These are phyloP conservation scores for Tetragonula clypearis DNA, from an alignment of 1,140 invertebrate species.

Conservation along the genomic window DNA sequence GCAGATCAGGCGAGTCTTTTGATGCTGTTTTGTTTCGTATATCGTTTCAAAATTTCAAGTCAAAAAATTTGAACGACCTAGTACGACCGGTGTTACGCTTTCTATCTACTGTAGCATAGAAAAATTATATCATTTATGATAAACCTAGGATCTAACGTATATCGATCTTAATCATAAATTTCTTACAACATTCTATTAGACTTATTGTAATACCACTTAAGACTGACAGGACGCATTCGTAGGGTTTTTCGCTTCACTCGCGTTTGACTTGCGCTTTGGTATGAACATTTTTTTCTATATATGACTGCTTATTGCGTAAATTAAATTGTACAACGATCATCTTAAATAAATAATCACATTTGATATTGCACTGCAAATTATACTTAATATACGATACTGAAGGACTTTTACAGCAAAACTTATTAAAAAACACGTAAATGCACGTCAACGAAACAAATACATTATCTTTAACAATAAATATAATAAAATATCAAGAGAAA, in stretches of 20 bases:
- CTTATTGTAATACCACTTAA: slow-evolving; percentile 26
- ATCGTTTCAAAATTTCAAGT: background rate
- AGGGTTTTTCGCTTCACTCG: slow-evolving; percentile 9
- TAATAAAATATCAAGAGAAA: background rate
- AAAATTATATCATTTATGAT: slow-evolving; percentile 13
- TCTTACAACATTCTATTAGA: slow-evolving; percentile 3
- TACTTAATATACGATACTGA: background rate
- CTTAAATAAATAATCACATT: slow-evolving; percentile 25
- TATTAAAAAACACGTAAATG: background rate
- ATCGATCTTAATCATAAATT: background rate
- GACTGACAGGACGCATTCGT: slow-evolving; percentile 10
- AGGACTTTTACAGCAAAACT: background rate
- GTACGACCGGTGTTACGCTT: background rate
- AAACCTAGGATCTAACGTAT: background rate
- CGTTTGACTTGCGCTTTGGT: slow-evolving; percentile 53
- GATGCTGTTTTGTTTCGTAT: background rate
- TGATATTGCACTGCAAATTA: slow-evolving; percentile 10
- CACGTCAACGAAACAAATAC: background rate
- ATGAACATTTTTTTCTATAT: slow-evolving; percentile 36
- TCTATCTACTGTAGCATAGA: slow-evolving; percentile 18
- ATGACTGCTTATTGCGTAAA: slow-evolving; percentile 33
- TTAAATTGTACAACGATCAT: slow-evolving; percentile 20
- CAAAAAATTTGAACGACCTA: slow-evolving; percentile 11
- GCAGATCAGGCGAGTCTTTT: slow-evolving; percentile 50
- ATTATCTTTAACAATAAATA: background rate